phyloP scores from a whole-genome alignment of 2,113 vertebrate species.

The Aegotheles bennettii region DNA sequence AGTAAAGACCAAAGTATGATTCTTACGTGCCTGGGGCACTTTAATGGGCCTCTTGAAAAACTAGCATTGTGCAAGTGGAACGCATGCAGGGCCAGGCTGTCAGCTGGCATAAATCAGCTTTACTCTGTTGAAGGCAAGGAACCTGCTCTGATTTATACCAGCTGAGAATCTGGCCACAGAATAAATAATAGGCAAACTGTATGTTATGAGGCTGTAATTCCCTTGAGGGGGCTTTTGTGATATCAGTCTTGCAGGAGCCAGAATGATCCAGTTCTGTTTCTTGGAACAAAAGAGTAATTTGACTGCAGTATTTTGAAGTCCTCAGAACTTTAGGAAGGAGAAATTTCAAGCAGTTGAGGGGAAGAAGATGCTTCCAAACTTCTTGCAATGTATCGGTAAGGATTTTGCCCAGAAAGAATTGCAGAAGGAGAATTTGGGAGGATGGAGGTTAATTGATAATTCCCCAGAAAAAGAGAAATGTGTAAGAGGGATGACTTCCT shows the following conservation, averaged over 20 bases:
- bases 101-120: slow-evolving; percentile 63
- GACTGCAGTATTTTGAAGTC: neutral
- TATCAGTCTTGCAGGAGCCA: slow-evolving; percentile 7
- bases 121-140: slow-evolving; percentile 26
- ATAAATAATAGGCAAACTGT: slow-evolving; percentile 44
- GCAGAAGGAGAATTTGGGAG: neutral
- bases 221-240: neutral
- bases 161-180: slow-evolving; percentile 33
- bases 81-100: neutral
- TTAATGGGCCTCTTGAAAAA: slow-evolving; percentile 39
- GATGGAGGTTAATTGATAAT: neutral
- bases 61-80: slow-evolving; percentile 39
- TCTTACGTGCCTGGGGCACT: neutral
- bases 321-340: neutral
- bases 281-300: neutral
- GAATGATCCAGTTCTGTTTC: slow-evolving; percentile 1
- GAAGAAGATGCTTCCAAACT: neutral
- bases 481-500: neutral
- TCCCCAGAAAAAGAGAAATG: neutral
- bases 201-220: slow-evolving; percentile 46
- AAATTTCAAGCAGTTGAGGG: neutral
- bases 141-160: slow-evolving; percentile 60
- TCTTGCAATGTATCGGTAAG: neutral
- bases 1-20: neutral
- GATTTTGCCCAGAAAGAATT: neutral